A percentile compares a stretch with the other conserved stretches of the same genome.
Evolutionary conservation across 2,113 vertebrate genomes (phyloP).

Genomic region (Pachypanchax playfairii): DNA sequence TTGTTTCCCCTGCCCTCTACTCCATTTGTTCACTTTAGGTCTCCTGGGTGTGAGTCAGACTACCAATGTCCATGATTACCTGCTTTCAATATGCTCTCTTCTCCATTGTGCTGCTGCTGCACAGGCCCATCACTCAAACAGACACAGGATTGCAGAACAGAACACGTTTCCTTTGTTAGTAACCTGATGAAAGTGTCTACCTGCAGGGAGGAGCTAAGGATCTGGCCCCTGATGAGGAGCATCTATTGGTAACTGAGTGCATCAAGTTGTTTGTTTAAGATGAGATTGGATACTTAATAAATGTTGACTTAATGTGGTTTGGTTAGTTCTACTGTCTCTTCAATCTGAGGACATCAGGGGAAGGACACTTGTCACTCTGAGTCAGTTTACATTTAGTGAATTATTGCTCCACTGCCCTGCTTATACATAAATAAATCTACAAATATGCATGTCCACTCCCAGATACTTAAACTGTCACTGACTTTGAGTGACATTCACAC

Average conservation of each 20-base stretch:
- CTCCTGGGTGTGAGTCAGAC: slow-evolving; percentile 42
- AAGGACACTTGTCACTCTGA: slow-evolving; percentile 45
- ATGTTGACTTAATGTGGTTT: neutral
- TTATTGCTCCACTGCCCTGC: slow-evolving; percentile 28
- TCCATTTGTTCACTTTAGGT: slow-evolving; percentile 56
- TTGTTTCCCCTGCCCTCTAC: slow-evolving; percentile 47
- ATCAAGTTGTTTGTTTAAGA: neutral
- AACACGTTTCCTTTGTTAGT: slow-evolving; percentile 41
- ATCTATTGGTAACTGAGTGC: neutral
- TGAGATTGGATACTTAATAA: slow-evolving; percentile 7
- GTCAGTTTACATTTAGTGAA: slow-evolving; percentile 32
- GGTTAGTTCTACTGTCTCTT: slow-evolving; percentile 20
- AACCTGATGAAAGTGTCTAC: slow-evolving; percentile 37
- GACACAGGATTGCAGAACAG: slow-evolving; percentile 23
- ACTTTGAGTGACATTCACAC: slow-evolving; percentile 64
- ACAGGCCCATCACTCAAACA: slow-evolving; percentile 46
- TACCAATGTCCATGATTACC: slow-evolving; percentile 58
- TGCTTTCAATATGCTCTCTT: slow-evolving; percentile 51
- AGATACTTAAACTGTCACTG: slow-evolving; percentile 26
- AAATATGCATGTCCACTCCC: slow-evolving; percentile 19
- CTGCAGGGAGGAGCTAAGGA: slow-evolving; percentile 33
- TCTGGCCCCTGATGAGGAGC: slow-evolving; percentile 1
- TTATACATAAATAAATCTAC: slow-evolving; percentile 32
- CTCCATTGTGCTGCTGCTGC: slow-evolving; percentile 43
- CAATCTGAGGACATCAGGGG: slow-evolving; percentile 24